Conservation (phyloP, 1,140 invertebrate genomes). For the Paraescarpia echinospica region DNA sequence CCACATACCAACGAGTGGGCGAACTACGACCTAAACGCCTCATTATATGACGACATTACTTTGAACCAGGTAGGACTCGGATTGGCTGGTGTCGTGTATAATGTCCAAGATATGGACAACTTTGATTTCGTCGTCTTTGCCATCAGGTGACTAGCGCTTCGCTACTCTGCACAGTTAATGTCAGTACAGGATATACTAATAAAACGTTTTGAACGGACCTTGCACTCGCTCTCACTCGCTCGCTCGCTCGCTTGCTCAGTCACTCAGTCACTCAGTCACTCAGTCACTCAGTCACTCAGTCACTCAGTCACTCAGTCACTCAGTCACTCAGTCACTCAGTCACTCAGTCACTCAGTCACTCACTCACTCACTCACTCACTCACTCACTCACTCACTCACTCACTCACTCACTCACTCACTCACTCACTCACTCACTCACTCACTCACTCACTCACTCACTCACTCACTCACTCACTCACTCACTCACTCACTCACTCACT, state of each 20-base stretch:
- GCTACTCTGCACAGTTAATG: background rate
- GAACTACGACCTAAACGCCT: background rate
- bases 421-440: background rate
- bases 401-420: background rate
- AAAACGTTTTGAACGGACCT: too few relatives aligned
- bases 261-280: slow-evolving; percentile 14
- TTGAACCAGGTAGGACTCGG: background rate
- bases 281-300: slow-evolving; percentile 15
- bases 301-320: slow-evolving; percentile 4
- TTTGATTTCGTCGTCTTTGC: background rate
- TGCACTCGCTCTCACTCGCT: background rate
- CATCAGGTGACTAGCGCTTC: background rate
- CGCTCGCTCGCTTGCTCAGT: background rate
- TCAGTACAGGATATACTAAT: background rate
- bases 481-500: slow-evolving; percentile 16
- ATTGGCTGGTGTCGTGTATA: background rate
- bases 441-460: slow-evolving; percentile 17
- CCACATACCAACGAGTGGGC: background rate
- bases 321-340: background rate
- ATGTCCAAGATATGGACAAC: background rate
- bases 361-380: slow-evolving; percentile 3
- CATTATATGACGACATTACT: background rate
- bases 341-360: slow-evolving; percentile 2
- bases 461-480: slow-evolving; percentile 20
- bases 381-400: background rate